Percentiles rank a stretch among this genome's conserved stretches.
Evolutionary conservation across 2,113 vertebrate genomes (phyloP).

Genomic region (Trematocara unimaculatum): DNA sequence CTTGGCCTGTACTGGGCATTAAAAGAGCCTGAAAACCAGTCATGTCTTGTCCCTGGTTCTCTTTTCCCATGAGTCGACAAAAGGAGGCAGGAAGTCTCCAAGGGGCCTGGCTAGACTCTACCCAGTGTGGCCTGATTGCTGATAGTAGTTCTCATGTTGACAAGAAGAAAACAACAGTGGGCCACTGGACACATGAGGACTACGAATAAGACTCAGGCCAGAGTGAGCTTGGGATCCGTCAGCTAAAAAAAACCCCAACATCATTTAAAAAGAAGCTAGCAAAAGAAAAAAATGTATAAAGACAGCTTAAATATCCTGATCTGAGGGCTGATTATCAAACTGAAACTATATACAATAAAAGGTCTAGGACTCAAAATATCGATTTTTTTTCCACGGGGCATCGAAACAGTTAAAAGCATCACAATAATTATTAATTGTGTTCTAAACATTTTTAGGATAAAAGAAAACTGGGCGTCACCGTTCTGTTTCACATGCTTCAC

Average conservation of each 20-base stretch:
- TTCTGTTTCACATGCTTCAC: neutral
- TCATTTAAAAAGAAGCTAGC: neutral
- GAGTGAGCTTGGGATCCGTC: neutral
- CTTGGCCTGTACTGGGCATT: neutral
- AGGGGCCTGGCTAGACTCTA: slow-evolving; percentile 29
- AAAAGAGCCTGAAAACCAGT: neutral
- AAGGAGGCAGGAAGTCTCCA: slow-evolving; percentile 49
- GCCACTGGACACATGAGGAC: neutral
- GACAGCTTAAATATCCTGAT: neutral
- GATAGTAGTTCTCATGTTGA: slow-evolving; percentile 28
- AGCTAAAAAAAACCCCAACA: neutral
- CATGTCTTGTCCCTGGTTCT: neutral
- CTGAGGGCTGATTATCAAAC: neutral
- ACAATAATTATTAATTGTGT: neutral
- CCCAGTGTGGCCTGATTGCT: slow-evolving; percentile 32
- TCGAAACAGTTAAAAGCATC: neutral
- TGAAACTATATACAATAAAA: neutral
- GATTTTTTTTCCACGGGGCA: neutral
- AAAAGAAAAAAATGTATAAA: neutral
- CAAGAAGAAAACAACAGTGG: neutral
- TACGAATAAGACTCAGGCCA: slow-evolving; percentile 1
- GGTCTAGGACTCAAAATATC: neutral
- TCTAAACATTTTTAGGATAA: neutral
- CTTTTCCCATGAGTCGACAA: slow-evolving; percentile 59
- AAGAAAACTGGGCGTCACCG: neutral